phyloP scores from a whole-genome alignment of 1,140 invertebrate genomes.

The Panonychus citri region DNA sequence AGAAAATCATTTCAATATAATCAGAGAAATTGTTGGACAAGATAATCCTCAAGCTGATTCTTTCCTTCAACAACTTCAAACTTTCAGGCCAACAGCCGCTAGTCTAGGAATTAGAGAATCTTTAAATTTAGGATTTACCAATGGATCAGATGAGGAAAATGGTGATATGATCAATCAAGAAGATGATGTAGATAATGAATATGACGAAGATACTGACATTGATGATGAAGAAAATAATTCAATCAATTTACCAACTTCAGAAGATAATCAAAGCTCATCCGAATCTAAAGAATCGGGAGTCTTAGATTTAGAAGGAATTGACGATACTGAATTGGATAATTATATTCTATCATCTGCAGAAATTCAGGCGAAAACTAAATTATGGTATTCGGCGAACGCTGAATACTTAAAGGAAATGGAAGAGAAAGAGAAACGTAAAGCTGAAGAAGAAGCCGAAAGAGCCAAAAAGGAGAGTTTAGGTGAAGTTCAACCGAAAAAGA shows the following conservation, averaged over 20 bases:
- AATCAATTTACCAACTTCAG: constrained; percentile 1
- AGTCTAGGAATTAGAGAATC: constrained; percentile 21
- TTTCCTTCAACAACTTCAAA: background rate
- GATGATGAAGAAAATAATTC: background rate
- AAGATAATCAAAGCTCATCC: constrained; percentile 8
- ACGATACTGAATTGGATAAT: constrained; percentile 62
- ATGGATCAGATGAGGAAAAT: background rate
- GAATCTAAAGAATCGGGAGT: constrained; percentile 30
- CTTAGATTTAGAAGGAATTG: constrained; percentile 51
- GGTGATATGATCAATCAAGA: background rate
- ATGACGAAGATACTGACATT: background rate
- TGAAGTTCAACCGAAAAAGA: constrained; percentile 14
- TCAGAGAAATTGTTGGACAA: background rate
- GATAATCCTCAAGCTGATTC: background rate
- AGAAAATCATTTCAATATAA: background rate
- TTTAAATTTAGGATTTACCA: constrained; percentile 3
- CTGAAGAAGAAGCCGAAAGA: constrained; percentile 31
- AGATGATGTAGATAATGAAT: background rate
- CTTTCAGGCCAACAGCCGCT: constrained; percentile 20
- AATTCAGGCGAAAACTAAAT: constrained; percentile 42
- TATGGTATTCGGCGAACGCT: constrained; percentile 65
- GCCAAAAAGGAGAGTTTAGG: constrained; percentile 16
- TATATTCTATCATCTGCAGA: constrained; percentile 55
- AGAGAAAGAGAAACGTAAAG: constrained; percentile 19
- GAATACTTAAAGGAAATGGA: constrained; percentile 57